A percentile compares a stretch with the other conserved stretches of the same genome.
These are phyloP conservation scores for Heterodera filipjevi DNA, from an alignment of 2,888 invertebrate genomes.

Conservation along the genomic window DNA sequence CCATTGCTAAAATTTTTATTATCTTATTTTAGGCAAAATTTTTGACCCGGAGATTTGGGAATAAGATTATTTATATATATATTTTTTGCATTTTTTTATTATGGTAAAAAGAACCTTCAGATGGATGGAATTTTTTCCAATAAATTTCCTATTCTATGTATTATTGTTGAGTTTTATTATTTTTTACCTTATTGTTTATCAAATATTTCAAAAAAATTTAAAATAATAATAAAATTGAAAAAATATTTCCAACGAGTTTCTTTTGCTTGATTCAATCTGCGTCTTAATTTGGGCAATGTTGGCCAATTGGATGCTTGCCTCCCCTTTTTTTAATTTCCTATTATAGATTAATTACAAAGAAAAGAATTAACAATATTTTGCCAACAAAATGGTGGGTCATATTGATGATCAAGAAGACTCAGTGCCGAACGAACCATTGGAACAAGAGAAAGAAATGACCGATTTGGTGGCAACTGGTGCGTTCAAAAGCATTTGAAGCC, in stretches of 20 bases:
- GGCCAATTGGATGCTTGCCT: no score
- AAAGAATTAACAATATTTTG: not conserved
- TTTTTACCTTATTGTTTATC: no score
- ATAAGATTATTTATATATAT: not conserved
- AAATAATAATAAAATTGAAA: no score
- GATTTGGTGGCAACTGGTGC: conserved; percentile 15
- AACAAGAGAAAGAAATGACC: not conserved
- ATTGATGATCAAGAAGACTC: not conserved
- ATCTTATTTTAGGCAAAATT: not conserved
- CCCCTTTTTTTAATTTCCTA: no score
- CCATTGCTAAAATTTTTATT: not conserved
- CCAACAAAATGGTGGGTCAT: not conserved
- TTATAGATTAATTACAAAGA: not conserved
- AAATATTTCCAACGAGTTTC: no score
- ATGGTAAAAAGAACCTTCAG: no score
- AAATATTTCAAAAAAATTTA: no score
- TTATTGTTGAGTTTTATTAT: no score
- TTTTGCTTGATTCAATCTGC: no score
- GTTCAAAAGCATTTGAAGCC: not conserved
- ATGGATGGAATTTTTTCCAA: no score
- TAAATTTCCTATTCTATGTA: no score
- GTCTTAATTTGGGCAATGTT: no score
- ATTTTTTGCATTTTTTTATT: not conserved
- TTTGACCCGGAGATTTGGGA: not conserved
- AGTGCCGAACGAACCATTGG: not conserved